Base-by-base conservation (phyloP, 2,797 vertebrate genomes). In the Chelmon rostratus region DNA sequence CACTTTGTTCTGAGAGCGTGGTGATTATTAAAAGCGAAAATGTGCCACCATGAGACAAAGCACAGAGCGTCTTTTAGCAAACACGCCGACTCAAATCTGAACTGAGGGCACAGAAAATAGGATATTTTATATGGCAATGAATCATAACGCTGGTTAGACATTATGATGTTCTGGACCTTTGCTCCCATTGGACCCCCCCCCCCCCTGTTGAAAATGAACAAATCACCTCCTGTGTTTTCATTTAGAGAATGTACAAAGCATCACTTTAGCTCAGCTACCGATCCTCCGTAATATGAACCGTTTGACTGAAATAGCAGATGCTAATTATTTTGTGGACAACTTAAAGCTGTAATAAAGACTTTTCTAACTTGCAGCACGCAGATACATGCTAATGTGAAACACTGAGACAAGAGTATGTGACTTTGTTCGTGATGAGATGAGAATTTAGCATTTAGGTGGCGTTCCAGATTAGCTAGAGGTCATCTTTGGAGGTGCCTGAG, bases 381-480 rank as follows among this genome's bases (percentile, higher is more conserved):
- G 44, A 33, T 49, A 44, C 19, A 37, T 33, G 31, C 44, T 82
- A 67, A 68, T 69, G 72, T 67, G 44, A 61, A 61, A 64, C 44
- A 73, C 25, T 21, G 42, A 77, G 62, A 79, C 10, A 50, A 83
- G 70, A 40, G 63, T 21, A 11, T 62, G 65, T 80, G 81, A 80
- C 86, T 89, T 73, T 76, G 65, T 68, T 84, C 62, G 58, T 80
- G 75, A 91, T 47, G 16, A 69, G 62, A 18, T 53, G 62, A 50
- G 50, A 78, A 76, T 84, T 91, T 84, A 89, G 75, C 85, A 91
- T 94, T 92, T 92, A 90, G 81, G 78, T 70, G 65, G 73, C 52
- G 42, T 88, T 87, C 87, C 79, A 85, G 80, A 85, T 82, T 87
- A 78, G 77, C 82, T 85, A 64, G 88, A 91, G 91, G 91, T 93